Base-by-base conservation (phyloP, 64 coral and sea anemone species). In the Anthopleura sola region DNA sequence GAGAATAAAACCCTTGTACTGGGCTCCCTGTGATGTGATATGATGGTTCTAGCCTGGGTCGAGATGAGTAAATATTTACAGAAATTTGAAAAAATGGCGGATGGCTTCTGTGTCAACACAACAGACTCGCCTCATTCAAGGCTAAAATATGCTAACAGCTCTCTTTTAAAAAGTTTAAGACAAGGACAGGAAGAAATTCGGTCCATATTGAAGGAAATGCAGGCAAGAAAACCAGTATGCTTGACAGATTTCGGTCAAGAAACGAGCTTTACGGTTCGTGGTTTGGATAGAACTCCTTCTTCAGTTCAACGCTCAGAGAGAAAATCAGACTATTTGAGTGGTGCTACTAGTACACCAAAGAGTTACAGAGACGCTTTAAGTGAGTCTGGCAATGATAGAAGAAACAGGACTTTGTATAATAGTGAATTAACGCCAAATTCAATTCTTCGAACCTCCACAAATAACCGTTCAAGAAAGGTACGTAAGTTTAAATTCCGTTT, bases 61-160 rank as follows among this genome's bases (percentile, higher is more conserved):
- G 75, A 62, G 82, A 83, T 86, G 29, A 24, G 20, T 19, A 78
- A 5, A 19, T 62, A 85, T 84, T 78, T 82, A 81, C 83, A 51
- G 50, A 86, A 17, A 75, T 34, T 91, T n/a, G n/a, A 81, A 74
- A 91, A 91, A 76, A 95, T 95, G 93, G 93, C 93, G 89, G 93
- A 82, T 69, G n/a, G 75, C 6, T 80, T 64, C 14, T 85, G 36
- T 88, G 86, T 86, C 88, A 95, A 95, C 86, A 91, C 85, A 85
- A 10, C 19, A 79, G 78, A 91, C 36, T 91, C 93, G 37, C 86
- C 93, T 20, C 85, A 85, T 83, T 87, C 82, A 39, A 82, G 76
- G 82, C 89, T 95, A 60, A 91, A 89, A 82, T 46, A 88, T 46
- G 90, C 86, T 76, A 95, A 95, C 85, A 80, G 83, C 64, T 88